These are phyloP conservation scores for Siniperca chuatsi DNA, from an alignment of 2,113 vertebrate genomes.

Conservation along the genomic window DNA sequence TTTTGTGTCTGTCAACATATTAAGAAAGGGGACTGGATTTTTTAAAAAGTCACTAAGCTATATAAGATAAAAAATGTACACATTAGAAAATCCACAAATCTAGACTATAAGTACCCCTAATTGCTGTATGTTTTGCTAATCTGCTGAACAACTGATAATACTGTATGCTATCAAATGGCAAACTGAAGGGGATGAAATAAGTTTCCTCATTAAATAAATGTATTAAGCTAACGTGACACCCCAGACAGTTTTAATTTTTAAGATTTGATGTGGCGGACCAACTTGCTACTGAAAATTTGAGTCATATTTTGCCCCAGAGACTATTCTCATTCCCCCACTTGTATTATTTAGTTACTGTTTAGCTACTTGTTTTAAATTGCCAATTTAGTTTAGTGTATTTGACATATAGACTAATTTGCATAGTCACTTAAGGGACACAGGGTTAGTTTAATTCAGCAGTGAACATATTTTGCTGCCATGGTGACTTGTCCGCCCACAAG, in stretches of 20 bases:
- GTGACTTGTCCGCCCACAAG: slow-evolving; percentile 62
- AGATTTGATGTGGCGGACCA: slow-evolving; percentile 37
- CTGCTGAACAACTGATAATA: slow-evolving; percentile 1
- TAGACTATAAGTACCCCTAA: not conserved
- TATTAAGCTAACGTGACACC: slow-evolving; percentile 49
- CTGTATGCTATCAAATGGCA: not conserved
- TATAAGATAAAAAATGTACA: slow-evolving; percentile 18
- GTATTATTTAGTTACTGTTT: slow-evolving; percentile 70
- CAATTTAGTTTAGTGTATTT: slow-evolving; percentile 69
- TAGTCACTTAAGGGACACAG: slow-evolving; percentile 68
- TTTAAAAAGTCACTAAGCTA: slow-evolving; percentile 12
- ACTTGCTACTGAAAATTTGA: slow-evolving; percentile 41
- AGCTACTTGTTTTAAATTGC: slow-evolving; percentile 75
- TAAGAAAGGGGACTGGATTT: slow-evolving; percentile 12
- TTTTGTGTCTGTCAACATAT: slow-evolving; percentile 34
- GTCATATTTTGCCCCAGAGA: slow-evolving; percentile 66
- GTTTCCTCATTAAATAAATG: slow-evolving; percentile 26
- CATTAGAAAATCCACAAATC: slow-evolving; percentile 13
- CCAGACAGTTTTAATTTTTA: slow-evolving; percentile 55
- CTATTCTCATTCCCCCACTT: slow-evolving; percentile 52
- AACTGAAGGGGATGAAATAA: slow-evolving; percentile 3
- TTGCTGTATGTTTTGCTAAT: too few relatives aligned
- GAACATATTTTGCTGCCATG: slow-evolving; percentile 72
- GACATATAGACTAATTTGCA: slow-evolving; percentile 76
- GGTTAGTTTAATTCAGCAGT: slow-evolving; percentile 71